Evolutionary conservation across 2,888 invertebrate genomes (phyloP), one percentile per base, ranked within the genome.

Genomic region (Lissonota sp.): DNA sequence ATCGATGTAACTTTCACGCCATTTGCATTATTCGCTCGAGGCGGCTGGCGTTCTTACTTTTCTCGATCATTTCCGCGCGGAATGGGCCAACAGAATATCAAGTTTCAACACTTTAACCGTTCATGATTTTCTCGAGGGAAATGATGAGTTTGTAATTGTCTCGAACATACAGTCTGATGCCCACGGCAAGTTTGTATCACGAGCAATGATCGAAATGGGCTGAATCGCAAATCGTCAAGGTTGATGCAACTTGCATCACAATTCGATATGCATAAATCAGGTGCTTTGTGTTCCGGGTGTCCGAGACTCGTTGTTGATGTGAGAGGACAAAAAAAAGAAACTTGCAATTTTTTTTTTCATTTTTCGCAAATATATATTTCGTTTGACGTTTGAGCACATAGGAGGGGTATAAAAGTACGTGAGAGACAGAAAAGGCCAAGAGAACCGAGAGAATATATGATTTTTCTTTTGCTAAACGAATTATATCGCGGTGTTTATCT

Each of bases 401-500:
- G 26, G 26, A 26, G 51, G 5, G 6, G 60, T 10, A 10, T 10
- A 39, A 7, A 16, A 12, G 14, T 53, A 14, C 39, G 40, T 42
- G 16, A 14, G 60, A 58, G 46, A 39, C 37, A 40, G 6, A 62
- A 8, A 51, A n/a, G 49, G 40, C 1, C 12, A 69, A 3, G 39
- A 42, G 62, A 14, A 42, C 62, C n/a, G 26, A 53, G 71, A 62
- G 53, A 72, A 62, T 72, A 62, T 72, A 62, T 58, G 39, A 72
- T 62, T 72, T 58, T 72, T 62, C 62, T 51, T 53, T 62, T 42
- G 62, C 42, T 53, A 72, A 72, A 60, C 40, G 53, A 72, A 42
- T 72, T 72, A 53, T 72, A 62, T 16, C 62, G 51, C 12, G 62
- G 7, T 72, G 62, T 72, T 53, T 72, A 72, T 53, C 62, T 72